Base-by-base conservation (phyloP, 1,140 invertebrate genomes). In the Megathymus violae region DNA sequence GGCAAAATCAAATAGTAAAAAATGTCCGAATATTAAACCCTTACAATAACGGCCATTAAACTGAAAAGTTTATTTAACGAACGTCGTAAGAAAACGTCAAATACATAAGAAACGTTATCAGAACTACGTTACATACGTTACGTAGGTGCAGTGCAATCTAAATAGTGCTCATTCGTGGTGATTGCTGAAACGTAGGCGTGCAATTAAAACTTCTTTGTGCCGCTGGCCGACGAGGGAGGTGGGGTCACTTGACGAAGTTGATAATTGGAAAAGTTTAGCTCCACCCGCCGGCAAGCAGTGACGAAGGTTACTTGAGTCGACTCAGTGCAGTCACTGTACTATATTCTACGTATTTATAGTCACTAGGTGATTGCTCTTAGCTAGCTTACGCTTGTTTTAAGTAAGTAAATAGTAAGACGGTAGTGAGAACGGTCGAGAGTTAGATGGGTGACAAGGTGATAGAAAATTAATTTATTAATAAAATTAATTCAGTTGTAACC, bases 141-240 rank as follows among this genome's bases (percentile, higher is more conserved):
- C n/a, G n/a, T n/a, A n/a, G n/a, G n/a, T n/a, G n/a, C 10, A 46
- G 25, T 34, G 68, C 64, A 81, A 67, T 77, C 76, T 77, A 79
- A 85, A 82, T 85, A 88, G 85, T 82, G 75, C 67, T 68, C 66
- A 71, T 64, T 69, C 76, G 65, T 74, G 60, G 77, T 75, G 76
- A 77, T 83, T 79, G 72, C 78, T 74, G 77, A 76, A 77, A 74
- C 74, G 76, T 78, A 86, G 78, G 80, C 78, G 67, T 75, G 85
- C 83, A 88, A 88, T 88, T 88, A 88, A 88, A 88, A 88, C 76
- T 88, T 88, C 83, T 86, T 88, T 85, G 81, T 82, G 78, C 63
- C 69, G 71, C 69, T 65, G 64, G 63, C 59, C 25, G 48, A 59
- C 54, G 64, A 54, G 47, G 15, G 61, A 44, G 50, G 59, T 68